A percentile compares a stretch with the other conserved stretches of the same genome.
Evolutionary conservation across 1,140 invertebrate species (phyloP).

Genomic region (Drosophila azteca): DNA sequence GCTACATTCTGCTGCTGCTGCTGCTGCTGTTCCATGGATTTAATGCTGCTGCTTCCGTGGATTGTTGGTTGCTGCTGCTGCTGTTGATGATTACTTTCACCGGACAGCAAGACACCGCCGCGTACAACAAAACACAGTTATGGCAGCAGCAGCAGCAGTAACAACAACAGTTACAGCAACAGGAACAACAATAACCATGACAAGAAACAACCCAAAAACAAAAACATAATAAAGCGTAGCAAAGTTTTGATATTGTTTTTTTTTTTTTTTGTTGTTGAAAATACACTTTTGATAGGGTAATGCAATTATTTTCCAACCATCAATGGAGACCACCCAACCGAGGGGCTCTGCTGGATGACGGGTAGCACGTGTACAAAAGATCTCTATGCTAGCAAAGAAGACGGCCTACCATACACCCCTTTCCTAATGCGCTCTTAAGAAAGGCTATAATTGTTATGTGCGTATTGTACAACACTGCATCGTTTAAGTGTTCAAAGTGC

Average conservation of each 20-base stretch:
- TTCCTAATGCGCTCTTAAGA: no score
- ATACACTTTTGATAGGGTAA: no score
- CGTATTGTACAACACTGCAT: no score
- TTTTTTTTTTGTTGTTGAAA: neutral
- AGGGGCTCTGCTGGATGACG: no score
- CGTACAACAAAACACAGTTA: conserved; percentile 69
- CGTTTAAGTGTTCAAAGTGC: no score
- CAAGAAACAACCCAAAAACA: conserved; percentile 34
- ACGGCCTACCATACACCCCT: no score
- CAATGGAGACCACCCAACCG: no score
- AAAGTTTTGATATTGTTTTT: conserved; percentile 50
- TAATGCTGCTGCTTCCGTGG: conserved; percentile 27
- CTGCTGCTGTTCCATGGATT: conserved; percentile 32
- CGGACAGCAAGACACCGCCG: conserved; percentile 54
- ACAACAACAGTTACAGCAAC: conserved; percentile 21
- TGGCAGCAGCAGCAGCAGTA: conserved; percentile 61
- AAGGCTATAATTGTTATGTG: no score
- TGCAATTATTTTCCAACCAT: no score
- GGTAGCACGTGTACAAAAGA: no score
- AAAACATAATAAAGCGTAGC: conserved; percentile 50
- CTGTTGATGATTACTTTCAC: conserved; percentile 77
- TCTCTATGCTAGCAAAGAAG: no score
- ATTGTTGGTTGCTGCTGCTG: conserved; percentile 34
- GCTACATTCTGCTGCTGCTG: conserved; percentile 43
- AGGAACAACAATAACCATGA: conserved; percentile 23